phyloP scores from a whole-genome alignment of 2,113 vertebrate species.

The Butastur rufipennis region DNA sequence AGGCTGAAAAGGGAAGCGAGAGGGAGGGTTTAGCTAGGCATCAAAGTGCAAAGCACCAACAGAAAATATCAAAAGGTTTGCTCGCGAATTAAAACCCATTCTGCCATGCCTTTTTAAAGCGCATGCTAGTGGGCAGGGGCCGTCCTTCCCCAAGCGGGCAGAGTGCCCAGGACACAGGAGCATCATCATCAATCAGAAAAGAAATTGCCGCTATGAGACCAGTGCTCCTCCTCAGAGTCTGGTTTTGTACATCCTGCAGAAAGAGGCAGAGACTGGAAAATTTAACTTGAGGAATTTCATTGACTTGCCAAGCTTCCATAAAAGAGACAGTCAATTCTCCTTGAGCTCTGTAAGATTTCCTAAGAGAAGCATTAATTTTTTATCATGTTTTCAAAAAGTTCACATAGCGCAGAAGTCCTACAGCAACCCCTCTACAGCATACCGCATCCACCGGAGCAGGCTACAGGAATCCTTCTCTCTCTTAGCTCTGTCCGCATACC shows the following conservation, averaged over 20 bases:
- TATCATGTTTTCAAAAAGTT: background rate
- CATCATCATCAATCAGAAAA: background rate
- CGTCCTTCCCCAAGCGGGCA: background rate
- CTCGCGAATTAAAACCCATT: background rate
- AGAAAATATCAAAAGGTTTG: background rate
- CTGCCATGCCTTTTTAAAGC: background rate
- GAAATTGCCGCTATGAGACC: no score
- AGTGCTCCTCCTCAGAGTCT: background rate
- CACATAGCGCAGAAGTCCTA: accelerated
- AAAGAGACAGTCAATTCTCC: background rate
- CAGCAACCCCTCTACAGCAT: background rate
- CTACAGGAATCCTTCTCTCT: background rate
- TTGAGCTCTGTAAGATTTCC: background rate
- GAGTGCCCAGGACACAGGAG: background rate
- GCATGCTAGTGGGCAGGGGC: accelerated
- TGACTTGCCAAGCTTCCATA: background rate
- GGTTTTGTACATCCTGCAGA: background rate
- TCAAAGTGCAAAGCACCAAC: background rate
- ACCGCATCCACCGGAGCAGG: accelerated
- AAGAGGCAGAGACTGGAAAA: background rate
- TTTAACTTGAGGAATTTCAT: background rate
- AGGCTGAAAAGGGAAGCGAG: background rate
- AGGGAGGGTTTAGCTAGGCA: background rate
- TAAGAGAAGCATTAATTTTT: background rate
- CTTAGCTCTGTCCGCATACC: accelerated